Conservation (phyloP, 2,113 vertebrate species). For the Heterocephalus glaber region DNA sequence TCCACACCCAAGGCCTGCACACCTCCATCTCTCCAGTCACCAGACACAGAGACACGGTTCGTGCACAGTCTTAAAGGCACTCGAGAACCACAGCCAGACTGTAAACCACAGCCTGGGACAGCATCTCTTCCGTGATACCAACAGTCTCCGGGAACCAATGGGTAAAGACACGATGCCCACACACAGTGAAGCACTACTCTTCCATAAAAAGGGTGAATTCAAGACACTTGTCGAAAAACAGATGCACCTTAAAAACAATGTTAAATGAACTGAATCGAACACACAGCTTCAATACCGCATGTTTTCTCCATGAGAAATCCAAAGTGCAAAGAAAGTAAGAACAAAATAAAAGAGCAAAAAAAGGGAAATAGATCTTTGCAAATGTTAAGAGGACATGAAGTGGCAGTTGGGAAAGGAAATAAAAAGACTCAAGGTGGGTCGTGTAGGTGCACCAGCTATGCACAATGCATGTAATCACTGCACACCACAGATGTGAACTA, state of each 20-base stretch:
- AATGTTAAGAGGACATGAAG: background rate
- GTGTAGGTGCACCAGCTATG: background rate
- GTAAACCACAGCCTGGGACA: background rate
- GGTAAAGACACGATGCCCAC: background rate
- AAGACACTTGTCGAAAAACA: background rate
- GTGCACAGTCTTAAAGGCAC: background rate
- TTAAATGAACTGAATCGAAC: background rate
- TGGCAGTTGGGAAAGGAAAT: background rate
- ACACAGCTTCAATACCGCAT: background rate
- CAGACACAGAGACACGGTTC: background rate
- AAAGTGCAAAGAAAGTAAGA: background rate
- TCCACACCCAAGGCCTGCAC: background rate
- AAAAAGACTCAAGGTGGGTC: background rate
- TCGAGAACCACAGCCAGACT: background rate
- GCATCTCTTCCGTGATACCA: background rate
- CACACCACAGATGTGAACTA: no score
- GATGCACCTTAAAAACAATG: background rate
- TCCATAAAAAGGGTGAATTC: background rate
- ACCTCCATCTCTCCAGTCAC: background rate
- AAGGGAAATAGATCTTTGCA: background rate
- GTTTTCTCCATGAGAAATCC: background rate
- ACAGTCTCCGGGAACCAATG: background rate
- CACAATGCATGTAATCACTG: background rate
- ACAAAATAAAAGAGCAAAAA: background rate
- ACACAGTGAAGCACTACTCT: background rate